Percentiles rank a stretch among this genome's conserved stretches.
Conservation (phyloP, 2,888 invertebrate species). For the Pediacus dermestoides region DNA sequence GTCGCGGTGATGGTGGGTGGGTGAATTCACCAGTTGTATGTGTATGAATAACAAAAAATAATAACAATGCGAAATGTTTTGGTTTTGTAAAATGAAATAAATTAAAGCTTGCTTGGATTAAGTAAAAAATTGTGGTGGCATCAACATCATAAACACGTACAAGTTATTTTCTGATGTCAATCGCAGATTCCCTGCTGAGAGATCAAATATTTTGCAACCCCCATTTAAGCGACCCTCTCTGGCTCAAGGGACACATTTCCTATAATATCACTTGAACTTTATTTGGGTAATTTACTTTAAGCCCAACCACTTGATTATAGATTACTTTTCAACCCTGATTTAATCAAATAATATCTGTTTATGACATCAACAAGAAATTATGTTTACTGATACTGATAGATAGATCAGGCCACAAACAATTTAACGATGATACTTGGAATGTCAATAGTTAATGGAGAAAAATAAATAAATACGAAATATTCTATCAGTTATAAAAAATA, state of each 20-base stretch:
- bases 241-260: constrained; percentile 37
- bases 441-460: too few species aligned
- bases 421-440: too few species aligned
- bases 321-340: constrained; percentile 29
- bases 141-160: background rate
- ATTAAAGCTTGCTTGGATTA: too few species aligned
- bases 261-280: constrained; percentile 39
- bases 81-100: too few species aligned
- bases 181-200: constrained; percentile 1
- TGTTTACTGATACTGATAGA: constrained; percentile 15
- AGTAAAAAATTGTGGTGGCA: constrained; percentile 2
- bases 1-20: constrained; percentile 21
- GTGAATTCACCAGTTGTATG: too few species aligned
- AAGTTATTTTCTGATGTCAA: background rate
- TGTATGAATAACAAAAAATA: too few species aligned
- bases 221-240: constrained; percentile 12
- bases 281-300: constrained; percentile 39
- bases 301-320: constrained; percentile 34
- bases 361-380: constrained; percentile 14
- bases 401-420: too few species aligned
- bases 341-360: constrained; percentile 17
- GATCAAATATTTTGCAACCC: constrained; percentile 2
- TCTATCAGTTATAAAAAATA: too few species aligned
- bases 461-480: too few species aligned
- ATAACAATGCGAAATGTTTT: too few species aligned